Evolutionary conservation across 2,888 invertebrate species (phyloP), one percentile per base, ranked within the genome.

Genomic region (Drosophila leonis): DNA sequence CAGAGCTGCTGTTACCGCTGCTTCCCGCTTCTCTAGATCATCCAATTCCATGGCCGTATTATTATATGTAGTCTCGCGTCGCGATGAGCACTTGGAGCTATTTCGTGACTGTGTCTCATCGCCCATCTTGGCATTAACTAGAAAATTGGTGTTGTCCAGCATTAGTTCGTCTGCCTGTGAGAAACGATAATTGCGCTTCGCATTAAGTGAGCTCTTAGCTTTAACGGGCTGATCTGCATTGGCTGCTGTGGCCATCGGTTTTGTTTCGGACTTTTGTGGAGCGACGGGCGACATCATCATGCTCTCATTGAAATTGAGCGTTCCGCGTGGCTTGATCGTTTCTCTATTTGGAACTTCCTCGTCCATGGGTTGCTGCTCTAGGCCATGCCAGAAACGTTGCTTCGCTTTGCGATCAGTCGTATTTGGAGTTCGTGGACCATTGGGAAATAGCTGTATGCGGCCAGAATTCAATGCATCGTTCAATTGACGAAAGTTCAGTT

Each of bases 391-490:
- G 42, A 59, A 68, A 13, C 65, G 64, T 1, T 52, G 41, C 6
- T 76, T 72, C 0, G 33, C 13, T 18, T 62, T 80, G 13, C 64
- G 65, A 60, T 81, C 78, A 7, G 72, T 78, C 5, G 73, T 78
- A 0, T 42, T 71, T 10, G 86, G 86, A 0, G 78, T 85, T 61
- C 66, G 81, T 3, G 86, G 86, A 0, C 79, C 82, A 64, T 89
- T 80, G 5, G 81, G 72, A 75, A 84, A 90, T 0, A 90, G 60
- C 46, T 82, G 75, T 20, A 91, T 78, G 35, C 83, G 84, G 5
- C 91, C 91, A 18, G 80, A 61, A 49, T 90, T 90, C 29, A 91
- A 67, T 3, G 80, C 91, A 9, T 90, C 90, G 54, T 88, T 91
- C 1, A 91, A 60, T 41, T 91, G 80, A 0, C 82, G 84, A 35